Evolutionary conservation across 2,888 invertebrate genomes (phyloP), one percentile per base, ranked within the genome.

Genomic region (Apotomis capreana): DNA sequence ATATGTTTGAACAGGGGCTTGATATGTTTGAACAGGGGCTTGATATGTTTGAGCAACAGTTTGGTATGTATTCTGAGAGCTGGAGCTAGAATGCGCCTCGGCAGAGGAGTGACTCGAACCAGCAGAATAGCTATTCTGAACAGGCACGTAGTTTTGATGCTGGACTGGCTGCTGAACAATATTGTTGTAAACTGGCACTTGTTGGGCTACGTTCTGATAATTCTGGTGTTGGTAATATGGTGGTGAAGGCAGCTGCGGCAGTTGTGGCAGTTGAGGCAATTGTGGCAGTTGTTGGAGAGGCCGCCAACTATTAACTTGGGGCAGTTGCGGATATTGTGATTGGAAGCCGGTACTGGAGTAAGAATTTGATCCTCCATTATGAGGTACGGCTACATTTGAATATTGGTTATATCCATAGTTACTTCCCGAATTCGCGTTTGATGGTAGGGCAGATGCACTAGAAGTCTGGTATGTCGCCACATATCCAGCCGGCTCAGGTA

Each of bases 401-500:
- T 40, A 15, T 49, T 69, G 62, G 12, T 63, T 63, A 37, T 12
- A 40, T 3, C 57, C 62, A 51, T 64, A 44, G 70, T 70, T 57
- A 10, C 61, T 61, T 61, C 52, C 52, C 36, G 61, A 15, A 46
- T 15, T 54, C 12, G 54, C 10, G 15, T 9, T 60, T 61, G 65
- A 49, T 68, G 68, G 54, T 52, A 46, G 46, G 13, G 13, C 49
- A 15, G 60, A 67, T 61, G 71, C 52, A 51, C 57, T 51, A 37
- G 49, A 67, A 71, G 54, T 51, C 52, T 36, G 67, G n/a, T 61
- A 70, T 61, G 40, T 49, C n/a, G 55, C 67, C 61, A 67, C 49
- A 61, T 71, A 71, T 62, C 71, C 68, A 54, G 51, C 8, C 52
- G 62, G 60, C 61, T 71, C 67, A 6, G 67, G 5, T 5, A 58